Conservation (phyloP, 2,113 vertebrate genomes). For the Rana temporaria region DNA sequence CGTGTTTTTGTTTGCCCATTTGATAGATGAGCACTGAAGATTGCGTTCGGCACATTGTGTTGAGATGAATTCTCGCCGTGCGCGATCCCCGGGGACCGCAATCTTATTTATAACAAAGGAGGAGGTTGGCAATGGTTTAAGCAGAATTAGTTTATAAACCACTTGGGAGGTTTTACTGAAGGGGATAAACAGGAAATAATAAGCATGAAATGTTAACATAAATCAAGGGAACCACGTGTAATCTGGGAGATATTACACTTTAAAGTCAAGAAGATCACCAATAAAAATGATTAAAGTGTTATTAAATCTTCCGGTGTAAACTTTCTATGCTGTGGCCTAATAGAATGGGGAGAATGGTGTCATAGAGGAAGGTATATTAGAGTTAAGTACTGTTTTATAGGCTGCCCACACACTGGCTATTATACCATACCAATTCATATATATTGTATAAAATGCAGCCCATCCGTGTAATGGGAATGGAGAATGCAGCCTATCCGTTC, state of each 20-base stretch:
- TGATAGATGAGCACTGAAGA: background rate
- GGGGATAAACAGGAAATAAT: slow-evolving; percentile 52
- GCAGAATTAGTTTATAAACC: slow-evolving; percentile 52
- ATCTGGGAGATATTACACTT: slow-evolving; percentile 32
- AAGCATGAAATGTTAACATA: slow-evolving; percentile 42
- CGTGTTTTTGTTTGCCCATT: background rate
- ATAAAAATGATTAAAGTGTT: slow-evolving; percentile 34
- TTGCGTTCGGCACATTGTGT: slow-evolving; percentile 7
- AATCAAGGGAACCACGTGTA: slow-evolving; percentile 47
- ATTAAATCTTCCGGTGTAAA: slow-evolving; percentile 47
- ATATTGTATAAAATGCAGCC: too few species aligned
- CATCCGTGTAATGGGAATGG: too few species aligned
- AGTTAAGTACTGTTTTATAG: background rate
- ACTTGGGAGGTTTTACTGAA: slow-evolving; percentile 46
- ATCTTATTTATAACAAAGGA: slow-evolving; percentile 45
- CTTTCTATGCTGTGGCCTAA: slow-evolving; percentile 15
- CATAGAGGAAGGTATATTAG: background rate
- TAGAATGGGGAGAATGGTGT: slow-evolving; percentile 6
- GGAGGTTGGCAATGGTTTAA: slow-evolving; percentile 42
- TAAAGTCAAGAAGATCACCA: slow-evolving; percentile 46
- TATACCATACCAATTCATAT: background rate
- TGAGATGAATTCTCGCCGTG: slow-evolving; percentile 31
- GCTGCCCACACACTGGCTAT: background rate
- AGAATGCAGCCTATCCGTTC: too few species aligned
- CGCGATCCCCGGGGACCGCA: background rate